A percentile compares a stretch with the other conserved stretches of the same genome.
Conservation (phyloP, 2,797 vertebrate species). For the Lagorchestes hirsutus region DNA sequence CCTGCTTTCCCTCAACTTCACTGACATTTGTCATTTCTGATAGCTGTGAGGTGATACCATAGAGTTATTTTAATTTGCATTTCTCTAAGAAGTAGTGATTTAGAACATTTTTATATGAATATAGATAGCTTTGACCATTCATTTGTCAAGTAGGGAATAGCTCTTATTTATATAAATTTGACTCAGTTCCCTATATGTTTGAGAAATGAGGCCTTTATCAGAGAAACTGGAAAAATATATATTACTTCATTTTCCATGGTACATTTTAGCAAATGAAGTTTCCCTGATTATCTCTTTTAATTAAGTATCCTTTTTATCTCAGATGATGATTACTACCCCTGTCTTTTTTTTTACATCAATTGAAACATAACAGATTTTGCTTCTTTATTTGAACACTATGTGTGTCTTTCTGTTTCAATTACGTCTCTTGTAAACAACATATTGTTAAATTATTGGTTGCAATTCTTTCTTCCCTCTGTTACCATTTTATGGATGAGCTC, state of each 20-base stretch:
- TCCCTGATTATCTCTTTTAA: background rate
- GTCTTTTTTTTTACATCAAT: too few species aligned
- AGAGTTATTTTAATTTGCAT: background rate
- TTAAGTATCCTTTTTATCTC: background rate
- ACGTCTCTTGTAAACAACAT: background rate
- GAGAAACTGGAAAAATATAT: background rate
- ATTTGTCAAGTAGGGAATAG: background rate
- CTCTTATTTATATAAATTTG: background rate
- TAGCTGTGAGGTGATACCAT: background rate
- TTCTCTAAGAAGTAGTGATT: background rate
- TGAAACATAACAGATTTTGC: background rate
- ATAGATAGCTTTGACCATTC: background rate
- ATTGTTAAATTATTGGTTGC: background rate
- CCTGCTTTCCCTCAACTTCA: background rate
- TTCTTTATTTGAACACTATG: background rate
- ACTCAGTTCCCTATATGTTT: background rate
- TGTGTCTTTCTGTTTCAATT: background rate
- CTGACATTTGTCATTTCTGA: background rate
- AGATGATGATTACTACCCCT: too few species aligned
- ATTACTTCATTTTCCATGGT: background rate
- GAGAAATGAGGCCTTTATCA: background rate
- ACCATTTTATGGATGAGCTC: background rate
- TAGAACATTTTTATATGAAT: background rate
- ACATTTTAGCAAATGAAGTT: background rate
- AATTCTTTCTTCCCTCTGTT: background rate